These are phyloP conservation scores for Caenorhabditis wallacei DNA, from an alignment of 2,888 invertebrate genomes.

Conservation along the genomic window DNA sequence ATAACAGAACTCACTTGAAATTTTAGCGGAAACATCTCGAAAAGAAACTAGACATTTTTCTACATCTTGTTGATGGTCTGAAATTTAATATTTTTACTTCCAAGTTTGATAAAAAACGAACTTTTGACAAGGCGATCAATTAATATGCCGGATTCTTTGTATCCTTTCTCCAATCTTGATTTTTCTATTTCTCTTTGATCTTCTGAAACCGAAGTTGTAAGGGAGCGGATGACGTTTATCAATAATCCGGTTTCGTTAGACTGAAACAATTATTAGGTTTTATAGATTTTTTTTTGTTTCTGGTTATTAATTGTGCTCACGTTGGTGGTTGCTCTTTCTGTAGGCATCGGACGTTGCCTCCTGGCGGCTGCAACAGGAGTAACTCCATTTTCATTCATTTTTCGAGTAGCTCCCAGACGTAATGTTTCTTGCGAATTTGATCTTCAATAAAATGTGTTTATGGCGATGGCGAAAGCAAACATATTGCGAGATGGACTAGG, in stretches of 20 bases:
- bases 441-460: not conserved
- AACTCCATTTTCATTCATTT: slow-evolving; percentile 45
- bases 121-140: slow-evolving; percentile 92
- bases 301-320: slow-evolving; percentile 25
- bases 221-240: slow-evolving; percentile 95
- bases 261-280: too few relatives aligned
- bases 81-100: slow-evolving; percentile 39
- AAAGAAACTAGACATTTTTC: slow-evolving; percentile 90
- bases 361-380: slow-evolving; percentile 59
- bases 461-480: not conserved
- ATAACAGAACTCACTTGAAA: slow-evolving; percentile 85
- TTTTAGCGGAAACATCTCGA: slow-evolving; percentile 88
- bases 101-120: slow-evolving; percentile 66
- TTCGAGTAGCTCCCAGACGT: too few relatives aligned
- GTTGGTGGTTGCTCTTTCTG: slow-evolving; percentile 38
- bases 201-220: slow-evolving; percentile 92
- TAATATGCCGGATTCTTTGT: slow-evolving; percentile 92
- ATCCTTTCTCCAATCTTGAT: slow-evolving; percentile 94
- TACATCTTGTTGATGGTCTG: slow-evolving; percentile 91
- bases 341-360: slow-evolving; percentile 42
- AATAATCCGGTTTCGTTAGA: slow-evolving; percentile 84
- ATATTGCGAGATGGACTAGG: not conserved
- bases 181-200: slow-evolving; percentile 93
- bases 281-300: too few relatives aligned
- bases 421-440: not conserved